Conservation (phyloP, 1,140 invertebrate species). For the Pissodes strobi region DNA sequence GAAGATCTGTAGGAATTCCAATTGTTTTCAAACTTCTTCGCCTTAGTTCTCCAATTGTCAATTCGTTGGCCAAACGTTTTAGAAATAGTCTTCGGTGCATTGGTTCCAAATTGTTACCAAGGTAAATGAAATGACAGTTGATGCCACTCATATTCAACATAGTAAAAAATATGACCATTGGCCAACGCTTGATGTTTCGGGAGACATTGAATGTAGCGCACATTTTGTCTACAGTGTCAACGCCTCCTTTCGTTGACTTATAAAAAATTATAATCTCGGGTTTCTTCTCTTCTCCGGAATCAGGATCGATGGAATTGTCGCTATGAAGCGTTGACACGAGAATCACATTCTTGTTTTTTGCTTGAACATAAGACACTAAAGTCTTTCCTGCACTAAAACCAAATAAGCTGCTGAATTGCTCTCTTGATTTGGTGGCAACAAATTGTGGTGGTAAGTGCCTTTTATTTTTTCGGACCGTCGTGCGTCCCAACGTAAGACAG, state of each 20-base stretch:
- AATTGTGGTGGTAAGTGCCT: conserved; percentile 19
- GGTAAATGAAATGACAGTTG: conserved; percentile 4
- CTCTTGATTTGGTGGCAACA: not conserved
- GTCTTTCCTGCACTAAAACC: conserved; percentile 21
- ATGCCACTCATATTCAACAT: conserved; percentile 22
- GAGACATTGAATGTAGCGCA: no score
- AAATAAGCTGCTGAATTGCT: conserved; percentile 16
- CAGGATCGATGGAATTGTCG: conserved; percentile 23
- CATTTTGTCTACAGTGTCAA: no score
- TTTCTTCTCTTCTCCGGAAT: conserved; percentile 5
- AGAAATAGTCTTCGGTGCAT: conserved; percentile 20
- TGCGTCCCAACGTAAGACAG: not conserved
- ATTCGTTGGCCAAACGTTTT: conserved; percentile 20
- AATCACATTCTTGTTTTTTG: conserved; percentile 38
- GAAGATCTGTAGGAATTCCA: conserved; percentile 18
- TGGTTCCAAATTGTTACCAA: conserved; percentile 26
- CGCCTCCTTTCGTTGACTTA: conserved; percentile 18
- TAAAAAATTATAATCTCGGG: conserved; percentile 27
- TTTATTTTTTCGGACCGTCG: conserved; percentile 45
- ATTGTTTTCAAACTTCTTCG: conserved; percentile 23
- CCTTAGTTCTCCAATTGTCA: conserved; percentile 10
- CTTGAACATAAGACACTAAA: conserved; percentile 38
- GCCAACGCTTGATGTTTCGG: conserved; percentile 26
- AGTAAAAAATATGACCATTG: conserved; percentile 23
- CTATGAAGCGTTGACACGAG: conserved; percentile 43